Evolutionary conservation across 2,113 vertebrate species (phyloP), one percentile per base, ranked within the genome.

Genomic region (Barbus barbus): DNA sequence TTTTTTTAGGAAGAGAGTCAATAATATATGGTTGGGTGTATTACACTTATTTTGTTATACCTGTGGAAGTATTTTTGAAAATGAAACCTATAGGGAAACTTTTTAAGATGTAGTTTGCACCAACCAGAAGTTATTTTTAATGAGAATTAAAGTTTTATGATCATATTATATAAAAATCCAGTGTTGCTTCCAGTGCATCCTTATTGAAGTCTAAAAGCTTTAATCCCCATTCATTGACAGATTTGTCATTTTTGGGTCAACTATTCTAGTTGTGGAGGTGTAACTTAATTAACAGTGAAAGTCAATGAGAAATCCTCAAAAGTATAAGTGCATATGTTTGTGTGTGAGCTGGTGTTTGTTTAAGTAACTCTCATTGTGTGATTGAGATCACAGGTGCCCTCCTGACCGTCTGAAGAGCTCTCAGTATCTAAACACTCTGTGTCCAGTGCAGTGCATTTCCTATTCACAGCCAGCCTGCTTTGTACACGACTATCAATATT

Each of bases 401-500:
- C 26, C 46, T 58, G 63, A 36, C 46, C 3, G 26, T 77, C 16
- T 82, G 72, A 83, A 84, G 78, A 48, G 73, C 78, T 67, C 83
- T 82, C 69, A 16, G 58, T 72, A 18, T 84, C 61, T 18, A 67
- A 51, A 78, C 82, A 80, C 74, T 86, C 58, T 48, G 12, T 69
- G 56, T 41, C 81, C 81, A 73, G 41, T 75, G 28, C 33, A 14
- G 28, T 61, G 65, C 13, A 60, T 82, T 82, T 74, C 51, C 78
- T 81, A 84, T 86, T 76, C 77, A 86, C 83, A 56, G 48, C 36
- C 38, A 31, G 58, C 36, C 75, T 65, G 77, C 77, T 51, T 81
- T 69, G 61, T 81, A n/a, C 26, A n/a, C 16, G 41, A 48, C 61
- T 79, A 86, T 86, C 71, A 81, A 74, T 82, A 86, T 86, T 86